Percentiles rank a stretch among this genome's conserved stretches.
Conservation (phyloP, 1,140 invertebrate species). For the Metopolophium dirhodum region DNA sequence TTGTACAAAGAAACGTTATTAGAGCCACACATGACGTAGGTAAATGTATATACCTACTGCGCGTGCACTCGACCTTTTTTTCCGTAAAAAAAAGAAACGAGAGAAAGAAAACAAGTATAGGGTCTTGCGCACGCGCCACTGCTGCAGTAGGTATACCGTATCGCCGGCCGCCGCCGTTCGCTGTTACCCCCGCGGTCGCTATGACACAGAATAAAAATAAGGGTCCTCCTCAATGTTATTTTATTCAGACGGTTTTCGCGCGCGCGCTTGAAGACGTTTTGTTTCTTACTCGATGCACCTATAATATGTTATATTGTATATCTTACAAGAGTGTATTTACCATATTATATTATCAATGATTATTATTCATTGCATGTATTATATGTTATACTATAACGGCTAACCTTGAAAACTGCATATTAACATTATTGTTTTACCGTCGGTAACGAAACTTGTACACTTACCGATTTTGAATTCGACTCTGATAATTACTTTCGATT, state of each 20-base stretch:
- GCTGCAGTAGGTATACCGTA: neutral
- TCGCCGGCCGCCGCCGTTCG: no score
- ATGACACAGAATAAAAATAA: neutral
- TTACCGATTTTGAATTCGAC: neutral
- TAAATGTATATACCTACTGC: neutral
- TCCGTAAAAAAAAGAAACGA: neutral
- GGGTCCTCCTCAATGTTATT: neutral
- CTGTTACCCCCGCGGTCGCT: constrained; percentile 10
- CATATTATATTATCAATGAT: neutral
- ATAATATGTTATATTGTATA: neutral
- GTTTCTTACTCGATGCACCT: neutral
- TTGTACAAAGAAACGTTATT: neutral
- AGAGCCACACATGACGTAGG: neutral
- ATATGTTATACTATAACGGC: neutral
- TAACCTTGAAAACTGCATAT: neutral
- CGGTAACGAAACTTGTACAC: neutral
- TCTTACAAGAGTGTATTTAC: neutral
- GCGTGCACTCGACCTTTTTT: constrained; percentile 16
- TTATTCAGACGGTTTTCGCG: neutral
- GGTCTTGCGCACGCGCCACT: neutral
- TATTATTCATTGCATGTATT: neutral
- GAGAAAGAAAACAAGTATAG: neutral
- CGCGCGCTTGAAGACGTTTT: neutral
- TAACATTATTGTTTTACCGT: neutral
- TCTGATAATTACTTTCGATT: neutral